A percentile compares a stretch with the other conserved stretches of the same genome.
Evolutionary conservation across 2,797 vertebrate genomes (phyloP).

Genomic region (Capromys pilorides): DNA sequence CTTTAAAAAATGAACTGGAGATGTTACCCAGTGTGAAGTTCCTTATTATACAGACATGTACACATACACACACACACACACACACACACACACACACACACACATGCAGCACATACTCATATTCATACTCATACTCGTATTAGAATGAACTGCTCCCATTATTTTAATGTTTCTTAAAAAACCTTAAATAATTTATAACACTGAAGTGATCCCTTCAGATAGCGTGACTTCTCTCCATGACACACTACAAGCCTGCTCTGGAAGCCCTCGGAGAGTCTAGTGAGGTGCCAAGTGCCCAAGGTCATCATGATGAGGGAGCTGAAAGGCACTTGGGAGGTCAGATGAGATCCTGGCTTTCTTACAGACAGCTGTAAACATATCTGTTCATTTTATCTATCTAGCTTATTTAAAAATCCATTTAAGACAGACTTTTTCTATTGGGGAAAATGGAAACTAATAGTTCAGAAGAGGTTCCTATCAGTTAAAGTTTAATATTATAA

Average conservation of each 20-base stretch:
- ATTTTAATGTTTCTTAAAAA: slow-evolving; percentile 13
- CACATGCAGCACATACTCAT: too few relatives aligned
- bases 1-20: background rate
- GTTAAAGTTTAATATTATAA: slow-evolving; percentile 40
- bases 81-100: background rate
- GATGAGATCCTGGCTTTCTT: background rate
- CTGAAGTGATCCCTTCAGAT: background rate
- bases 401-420: background rate
- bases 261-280: background rate
- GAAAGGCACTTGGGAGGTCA: background rate
- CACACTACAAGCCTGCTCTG: background rate
- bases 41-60: background rate
- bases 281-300: background rate
- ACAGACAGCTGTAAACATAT: background rate
- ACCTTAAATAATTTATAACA: background rate
- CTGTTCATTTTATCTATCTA: too few relatives aligned
- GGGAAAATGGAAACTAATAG: slow-evolving; percentile 38
- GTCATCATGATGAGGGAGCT: too few relatives aligned
- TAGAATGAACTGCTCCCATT: slow-evolving; percentile 5
- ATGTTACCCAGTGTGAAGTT: background rate
- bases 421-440: background rate
- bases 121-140: background rate
- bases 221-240: background rate
- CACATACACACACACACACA: background rate
- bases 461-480: background rate